Conservation (phyloP, 2,797 vertebrate genomes). For the Echiichthys vipera region DNA sequence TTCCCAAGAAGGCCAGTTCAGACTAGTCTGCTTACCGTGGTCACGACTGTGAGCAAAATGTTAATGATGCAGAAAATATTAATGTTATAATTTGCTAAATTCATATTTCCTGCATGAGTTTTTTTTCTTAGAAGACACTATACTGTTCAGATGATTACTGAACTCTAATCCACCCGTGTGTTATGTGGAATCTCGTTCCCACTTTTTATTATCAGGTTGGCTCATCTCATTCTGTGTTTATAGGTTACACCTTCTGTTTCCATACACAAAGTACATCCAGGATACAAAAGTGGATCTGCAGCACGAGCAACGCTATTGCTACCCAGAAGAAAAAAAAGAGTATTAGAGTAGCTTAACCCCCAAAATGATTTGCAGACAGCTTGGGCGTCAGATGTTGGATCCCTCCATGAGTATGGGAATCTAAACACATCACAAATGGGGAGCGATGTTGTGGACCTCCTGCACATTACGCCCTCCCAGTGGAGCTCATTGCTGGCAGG, state of each 20-base stretch:
- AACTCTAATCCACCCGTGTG: neutral
- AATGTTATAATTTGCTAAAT: neutral
- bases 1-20: neutral
- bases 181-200: neutral
- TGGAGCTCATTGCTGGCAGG: neutral
- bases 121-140: neutral
- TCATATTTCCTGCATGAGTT: neutral
- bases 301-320: neutral
- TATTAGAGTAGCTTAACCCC: neutral
- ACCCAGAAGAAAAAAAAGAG: neutral
- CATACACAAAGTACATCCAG: neutral
- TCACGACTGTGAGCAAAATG: neutral
- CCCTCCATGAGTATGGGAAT: too few species aligned
- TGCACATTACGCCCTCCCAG: neutral
- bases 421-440: too few species aligned
- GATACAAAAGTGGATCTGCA: neutral
- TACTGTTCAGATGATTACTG: neutral
- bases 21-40: neutral
- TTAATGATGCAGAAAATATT: neutral
- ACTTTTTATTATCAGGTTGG: neutral
- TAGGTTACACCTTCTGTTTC: neutral
- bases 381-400: neutral
- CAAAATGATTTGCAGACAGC: neutral
- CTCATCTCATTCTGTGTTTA: neutral
- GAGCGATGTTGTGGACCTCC: too few species aligned